phyloP scores from a whole-genome alignment of 2,888 invertebrate genomes.

The Macrosoma leucophasiata region DNA sequence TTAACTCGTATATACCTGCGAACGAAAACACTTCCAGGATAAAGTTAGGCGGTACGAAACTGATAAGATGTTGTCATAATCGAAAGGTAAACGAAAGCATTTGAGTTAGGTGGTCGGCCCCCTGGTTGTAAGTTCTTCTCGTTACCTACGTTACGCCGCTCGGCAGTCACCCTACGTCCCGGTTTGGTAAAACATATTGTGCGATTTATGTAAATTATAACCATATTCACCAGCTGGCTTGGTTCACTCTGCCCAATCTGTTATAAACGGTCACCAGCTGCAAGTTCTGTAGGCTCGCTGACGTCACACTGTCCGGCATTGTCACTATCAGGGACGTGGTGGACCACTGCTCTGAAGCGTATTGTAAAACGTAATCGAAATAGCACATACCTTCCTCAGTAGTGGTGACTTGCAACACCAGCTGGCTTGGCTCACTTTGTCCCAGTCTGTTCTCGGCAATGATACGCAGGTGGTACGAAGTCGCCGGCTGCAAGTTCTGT shows the following conservation, averaged over 20 bases:
- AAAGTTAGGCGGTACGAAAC: too few species aligned
- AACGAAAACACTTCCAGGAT: too few species aligned
- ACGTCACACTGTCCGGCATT: constrained; percentile 88
- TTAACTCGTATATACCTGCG: too few species aligned
- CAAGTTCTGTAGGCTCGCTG: constrained; percentile 86
- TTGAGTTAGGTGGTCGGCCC: too few species aligned
- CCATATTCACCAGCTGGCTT: constrained; percentile 87
- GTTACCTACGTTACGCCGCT: too few species aligned
- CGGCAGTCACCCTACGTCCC: too few species aligned
- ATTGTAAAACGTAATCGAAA: too few species aligned
- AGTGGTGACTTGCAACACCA: constrained; percentile 88
- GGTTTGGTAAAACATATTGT: too few species aligned
- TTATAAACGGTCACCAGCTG: constrained; percentile 94
- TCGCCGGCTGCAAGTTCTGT: constrained; percentile 88
- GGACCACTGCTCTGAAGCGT: constrained; percentile 90
- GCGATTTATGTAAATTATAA: too few species aligned
- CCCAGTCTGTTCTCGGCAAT: constrained; percentile 93
- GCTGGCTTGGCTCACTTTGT: constrained; percentile 89
- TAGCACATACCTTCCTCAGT: constrained; percentile 80
- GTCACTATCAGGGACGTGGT: constrained; percentile 87
- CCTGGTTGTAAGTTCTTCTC: too few species aligned
- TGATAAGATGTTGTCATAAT: too few species aligned
- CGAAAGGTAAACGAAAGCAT: too few species aligned
- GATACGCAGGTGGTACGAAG: constrained; percentile 90
- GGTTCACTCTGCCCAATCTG: constrained; percentile 90